Conservation (phyloP, 2,797 vertebrate genomes). For the Mycteria americana region DNA sequence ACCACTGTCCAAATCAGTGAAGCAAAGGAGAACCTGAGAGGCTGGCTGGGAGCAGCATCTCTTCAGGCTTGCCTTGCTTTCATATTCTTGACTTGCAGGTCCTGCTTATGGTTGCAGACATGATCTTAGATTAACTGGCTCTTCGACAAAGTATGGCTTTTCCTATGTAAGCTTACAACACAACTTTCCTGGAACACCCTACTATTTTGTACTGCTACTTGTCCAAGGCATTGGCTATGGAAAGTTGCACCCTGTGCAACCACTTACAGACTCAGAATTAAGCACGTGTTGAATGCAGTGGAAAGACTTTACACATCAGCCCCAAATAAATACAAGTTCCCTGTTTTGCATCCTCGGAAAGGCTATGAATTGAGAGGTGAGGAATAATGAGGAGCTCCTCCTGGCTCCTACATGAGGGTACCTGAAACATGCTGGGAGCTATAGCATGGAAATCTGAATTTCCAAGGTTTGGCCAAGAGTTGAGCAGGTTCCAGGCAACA, state of each 20-base stretch:
- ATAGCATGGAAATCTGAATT: not conserved
- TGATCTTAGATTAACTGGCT: not conserved
- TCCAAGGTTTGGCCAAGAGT: not conserved
- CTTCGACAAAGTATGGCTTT: not conserved
- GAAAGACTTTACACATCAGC: slow-evolving; percentile 3
- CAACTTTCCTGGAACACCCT: not conserved
- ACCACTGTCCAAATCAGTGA: not conserved
- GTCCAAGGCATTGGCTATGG: not conserved
- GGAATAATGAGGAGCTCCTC: not conserved
- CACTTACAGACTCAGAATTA: not conserved
- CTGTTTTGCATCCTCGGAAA: not conserved
- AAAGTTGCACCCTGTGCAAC: not conserved
- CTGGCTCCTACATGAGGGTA: not conserved
- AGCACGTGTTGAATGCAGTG: not conserved
- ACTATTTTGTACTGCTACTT: not conserved
- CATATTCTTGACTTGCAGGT: not conserved
- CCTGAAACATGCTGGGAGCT: not conserved
- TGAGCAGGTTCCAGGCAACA: not conserved
- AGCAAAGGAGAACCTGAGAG: not conserved
- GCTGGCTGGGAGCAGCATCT: not conserved
- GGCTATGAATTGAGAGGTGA: not conserved
- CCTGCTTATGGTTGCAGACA: not conserved
- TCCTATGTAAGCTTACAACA: not conserved
- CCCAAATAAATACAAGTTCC: slow-evolving; percentile 21
- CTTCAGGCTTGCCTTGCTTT: not conserved